Evolutionary conservation across 2,113 vertebrate species (phyloP).

Genomic region (Eulemur rufifrons): DNA sequence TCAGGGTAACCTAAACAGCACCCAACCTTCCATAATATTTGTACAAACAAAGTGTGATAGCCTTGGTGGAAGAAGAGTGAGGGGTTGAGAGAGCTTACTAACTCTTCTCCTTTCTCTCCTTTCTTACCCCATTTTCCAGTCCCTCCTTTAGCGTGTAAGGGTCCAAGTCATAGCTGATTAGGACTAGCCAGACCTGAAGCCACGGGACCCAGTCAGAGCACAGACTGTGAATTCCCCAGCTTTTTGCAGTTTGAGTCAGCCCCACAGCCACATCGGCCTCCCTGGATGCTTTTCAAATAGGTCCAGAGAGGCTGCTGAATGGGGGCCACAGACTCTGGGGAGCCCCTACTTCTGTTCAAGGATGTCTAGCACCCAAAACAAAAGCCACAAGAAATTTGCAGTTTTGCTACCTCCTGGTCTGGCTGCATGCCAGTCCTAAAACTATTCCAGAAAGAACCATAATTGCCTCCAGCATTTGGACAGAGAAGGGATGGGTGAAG

Average conservation of each 20-base stretch:
- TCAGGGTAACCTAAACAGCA: background rate
- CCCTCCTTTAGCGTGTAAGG: background rate
- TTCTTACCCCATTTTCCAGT: background rate
- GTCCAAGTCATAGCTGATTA: background rate
- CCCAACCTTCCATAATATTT: background rate
- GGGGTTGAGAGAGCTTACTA: background rate
- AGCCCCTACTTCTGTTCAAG: background rate
- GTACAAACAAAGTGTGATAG: background rate
- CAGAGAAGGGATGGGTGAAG: background rate
- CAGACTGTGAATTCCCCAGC: background rate
- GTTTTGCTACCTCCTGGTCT: background rate
- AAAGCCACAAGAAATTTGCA: conserved; percentile 9
- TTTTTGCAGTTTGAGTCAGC: conserved; percentile 32
- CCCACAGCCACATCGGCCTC: background rate
- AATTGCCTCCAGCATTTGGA: background rate
- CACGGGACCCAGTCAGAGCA: background rate
- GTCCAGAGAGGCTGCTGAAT: background rate
- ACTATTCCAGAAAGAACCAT: background rate
- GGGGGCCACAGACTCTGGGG: background rate
- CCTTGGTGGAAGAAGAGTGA: background rate
- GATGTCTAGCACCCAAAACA: conserved; percentile 4
- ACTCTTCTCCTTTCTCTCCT: background rate
- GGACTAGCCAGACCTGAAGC: conserved; percentile 24
- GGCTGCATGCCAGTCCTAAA: background rate
- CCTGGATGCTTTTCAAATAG: background rate